Evolutionary conservation across 1,140 invertebrate genomes (phyloP).

Genomic region (Papilio xuthus): DNA sequence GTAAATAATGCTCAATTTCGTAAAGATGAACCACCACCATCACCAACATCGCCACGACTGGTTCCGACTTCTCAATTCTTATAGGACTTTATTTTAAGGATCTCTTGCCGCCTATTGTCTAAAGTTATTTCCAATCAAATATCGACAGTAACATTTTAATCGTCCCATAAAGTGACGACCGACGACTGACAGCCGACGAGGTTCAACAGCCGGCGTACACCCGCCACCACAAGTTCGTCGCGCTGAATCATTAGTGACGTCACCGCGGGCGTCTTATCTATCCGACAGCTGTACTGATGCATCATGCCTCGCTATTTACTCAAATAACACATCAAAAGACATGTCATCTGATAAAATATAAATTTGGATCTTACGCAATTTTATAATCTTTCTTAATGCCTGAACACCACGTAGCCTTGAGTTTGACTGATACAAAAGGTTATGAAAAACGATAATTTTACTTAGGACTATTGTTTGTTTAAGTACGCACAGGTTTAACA

Average conservation of each 20-base stretch:
- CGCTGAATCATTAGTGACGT: conserved; percentile 33
- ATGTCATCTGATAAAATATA: conserved; percentile 6
- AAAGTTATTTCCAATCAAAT: neutral
- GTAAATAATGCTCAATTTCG: neutral
- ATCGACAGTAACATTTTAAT: conserved; percentile 17
- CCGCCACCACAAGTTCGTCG: neutral
- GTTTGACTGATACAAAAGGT: neutral
- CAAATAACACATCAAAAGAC: neutral
- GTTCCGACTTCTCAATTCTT: neutral
- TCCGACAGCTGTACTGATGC: neutral
- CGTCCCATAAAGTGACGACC: conserved; percentile 12
- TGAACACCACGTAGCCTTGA: neutral
- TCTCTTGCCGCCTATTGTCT: neutral
- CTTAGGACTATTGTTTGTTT: neutral
- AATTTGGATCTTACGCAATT: conserved; percentile 16
- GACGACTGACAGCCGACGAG: neutral
- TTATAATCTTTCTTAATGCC: neutral
- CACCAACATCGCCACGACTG: neutral
- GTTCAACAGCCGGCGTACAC: conserved; percentile 22
- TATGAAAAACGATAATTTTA: neutral
- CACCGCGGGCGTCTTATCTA: conserved; percentile 1
- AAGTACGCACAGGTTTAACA: neutral
- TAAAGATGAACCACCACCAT: neutral
- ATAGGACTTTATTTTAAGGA: neutral
- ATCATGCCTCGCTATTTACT: conserved; percentile 7